phyloP scores from a whole-genome alignment of 2,113 vertebrate genomes.

The Ammodramus savannarum region DNA sequence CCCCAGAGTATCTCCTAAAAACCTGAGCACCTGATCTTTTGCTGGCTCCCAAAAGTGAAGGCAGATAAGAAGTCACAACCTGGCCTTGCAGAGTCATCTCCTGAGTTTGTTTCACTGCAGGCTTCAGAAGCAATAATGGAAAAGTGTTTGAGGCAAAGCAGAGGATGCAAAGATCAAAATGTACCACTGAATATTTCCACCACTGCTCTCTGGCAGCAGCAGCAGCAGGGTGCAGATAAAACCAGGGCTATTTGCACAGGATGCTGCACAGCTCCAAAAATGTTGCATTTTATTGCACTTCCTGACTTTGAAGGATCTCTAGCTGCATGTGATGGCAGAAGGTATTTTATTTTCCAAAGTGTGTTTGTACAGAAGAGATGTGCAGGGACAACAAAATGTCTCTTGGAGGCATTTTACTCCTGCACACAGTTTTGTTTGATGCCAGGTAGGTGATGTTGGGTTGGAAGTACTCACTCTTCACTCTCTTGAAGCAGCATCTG shows the following conservation, averaged over 20 bases:
- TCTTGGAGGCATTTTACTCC: background rate
- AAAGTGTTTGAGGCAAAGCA: background rate
- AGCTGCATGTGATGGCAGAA: background rate
- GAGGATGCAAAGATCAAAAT: background rate
- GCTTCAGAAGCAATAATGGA: background rate
- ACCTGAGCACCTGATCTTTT: background rate
- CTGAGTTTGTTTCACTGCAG: background rate
- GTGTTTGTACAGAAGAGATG: background rate
- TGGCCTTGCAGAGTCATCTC: background rate
- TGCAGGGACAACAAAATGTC: background rate
- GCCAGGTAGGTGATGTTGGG: background rate
- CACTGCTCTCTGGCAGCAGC: background rate
- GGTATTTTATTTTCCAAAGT: background rate
- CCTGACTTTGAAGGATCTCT: background rate
- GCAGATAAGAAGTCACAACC: background rate
- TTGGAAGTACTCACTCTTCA: background rate
- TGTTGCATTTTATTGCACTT: background rate
- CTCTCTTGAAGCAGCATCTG: background rate
- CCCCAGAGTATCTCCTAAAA: background rate
- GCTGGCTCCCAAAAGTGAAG: background rate
- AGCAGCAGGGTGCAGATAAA: background rate
- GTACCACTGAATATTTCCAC: background rate
- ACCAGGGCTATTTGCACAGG: background rate
- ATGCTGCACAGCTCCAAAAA: background rate
- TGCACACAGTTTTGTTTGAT: background rate